Percentiles rank a stretch among this genome's conserved stretches.
phyloP scores from a whole-genome alignment of 2,888 invertebrate genomes.

The Augiades crinisus region DNA sequence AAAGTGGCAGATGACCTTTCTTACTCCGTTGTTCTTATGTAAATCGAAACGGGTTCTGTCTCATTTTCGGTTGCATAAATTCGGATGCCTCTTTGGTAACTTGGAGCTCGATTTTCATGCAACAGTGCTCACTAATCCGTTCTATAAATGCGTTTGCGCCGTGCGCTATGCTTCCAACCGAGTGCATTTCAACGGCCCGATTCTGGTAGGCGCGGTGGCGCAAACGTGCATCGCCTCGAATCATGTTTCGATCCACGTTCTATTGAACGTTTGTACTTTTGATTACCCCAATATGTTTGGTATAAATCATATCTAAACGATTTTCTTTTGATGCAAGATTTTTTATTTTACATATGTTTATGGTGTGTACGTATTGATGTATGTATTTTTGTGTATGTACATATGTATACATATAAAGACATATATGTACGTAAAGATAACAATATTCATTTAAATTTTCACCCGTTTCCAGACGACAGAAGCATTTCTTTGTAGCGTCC shows the following conservation, averaged over 20 bases:
- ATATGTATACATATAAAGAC: too few species aligned
- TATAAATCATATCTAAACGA: too few species aligned
- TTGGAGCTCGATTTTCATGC: constrained; percentile 67
- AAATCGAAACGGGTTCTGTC: constrained; percentile 70
- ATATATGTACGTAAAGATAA: too few species aligned
- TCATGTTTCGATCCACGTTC: neutral
- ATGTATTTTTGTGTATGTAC: too few species aligned
- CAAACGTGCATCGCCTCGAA: constrained; percentile 8
- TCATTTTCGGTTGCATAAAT: constrained; percentile 74
- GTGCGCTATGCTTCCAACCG: constrained; percentile 37
- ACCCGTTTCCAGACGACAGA: constrained; percentile 64
- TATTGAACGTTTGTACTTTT: too few species aligned
- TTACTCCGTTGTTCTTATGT: constrained; percentile 54
- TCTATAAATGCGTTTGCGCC: constrained; percentile 52
- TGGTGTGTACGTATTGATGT: too few species aligned
- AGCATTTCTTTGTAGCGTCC: constrained; percentile 67
- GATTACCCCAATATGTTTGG: too few species aligned
- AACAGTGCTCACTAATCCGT: constrained; percentile 62
- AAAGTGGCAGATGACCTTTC: constrained; percentile 45
- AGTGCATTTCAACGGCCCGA: constrained; percentile 37
- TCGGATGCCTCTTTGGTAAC: constrained; percentile 67
- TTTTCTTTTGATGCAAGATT: too few species aligned
- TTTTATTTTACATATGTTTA: too few species aligned
- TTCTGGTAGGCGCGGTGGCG: constrained; percentile 30
- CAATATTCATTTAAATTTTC: too few species aligned